Conservation (phyloP, 2,113 vertebrate species). For the Lanius collurio region DNA sequence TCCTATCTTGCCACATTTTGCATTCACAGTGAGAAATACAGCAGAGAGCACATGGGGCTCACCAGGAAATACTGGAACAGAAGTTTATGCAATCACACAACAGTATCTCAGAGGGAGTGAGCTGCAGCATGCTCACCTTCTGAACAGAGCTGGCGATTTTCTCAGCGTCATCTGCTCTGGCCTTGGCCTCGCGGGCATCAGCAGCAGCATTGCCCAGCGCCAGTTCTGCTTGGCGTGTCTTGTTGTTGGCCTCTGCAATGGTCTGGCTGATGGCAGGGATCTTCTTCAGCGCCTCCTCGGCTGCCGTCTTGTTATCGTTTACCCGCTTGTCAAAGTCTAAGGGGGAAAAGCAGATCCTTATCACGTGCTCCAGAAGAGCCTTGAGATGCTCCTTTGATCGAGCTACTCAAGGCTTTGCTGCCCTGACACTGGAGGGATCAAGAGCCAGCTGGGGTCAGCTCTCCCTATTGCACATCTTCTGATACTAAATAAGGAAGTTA, state of each 20-base stretch:
- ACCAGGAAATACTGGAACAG: background rate
- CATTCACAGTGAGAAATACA: background rate
- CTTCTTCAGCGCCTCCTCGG: slow-evolving; percentile 88
- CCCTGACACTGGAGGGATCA: background rate
- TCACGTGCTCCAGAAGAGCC: background rate
- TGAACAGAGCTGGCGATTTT: slow-evolving; percentile 85
- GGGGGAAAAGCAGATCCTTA: background rate
- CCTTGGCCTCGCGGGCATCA: slow-evolving; percentile 87
- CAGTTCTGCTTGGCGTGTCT: slow-evolving; percentile 85
- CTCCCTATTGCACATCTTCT: background rate
- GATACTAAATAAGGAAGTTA: background rate
- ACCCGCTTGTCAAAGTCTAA: slow-evolving; percentile 93
- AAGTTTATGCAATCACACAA: background rate
- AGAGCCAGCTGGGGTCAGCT: background rate
- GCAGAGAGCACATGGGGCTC: rapidly evolving
- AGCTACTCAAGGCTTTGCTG: background rate
- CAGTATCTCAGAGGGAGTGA: background rate
- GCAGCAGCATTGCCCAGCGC: slow-evolving; percentile 86
- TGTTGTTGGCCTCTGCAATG: slow-evolving; percentile 87
- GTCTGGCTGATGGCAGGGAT: slow-evolving; percentile 89
- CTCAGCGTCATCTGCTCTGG: slow-evolving; percentile 87
- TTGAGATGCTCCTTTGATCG: background rate
- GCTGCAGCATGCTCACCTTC: slow-evolving; percentile 73
- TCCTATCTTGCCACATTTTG: background rate
- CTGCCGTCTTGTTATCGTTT: slow-evolving; percentile 96